phyloP scores from a whole-genome alignment of 1,140 invertebrate species.

The Aphidius ervi region DNA sequence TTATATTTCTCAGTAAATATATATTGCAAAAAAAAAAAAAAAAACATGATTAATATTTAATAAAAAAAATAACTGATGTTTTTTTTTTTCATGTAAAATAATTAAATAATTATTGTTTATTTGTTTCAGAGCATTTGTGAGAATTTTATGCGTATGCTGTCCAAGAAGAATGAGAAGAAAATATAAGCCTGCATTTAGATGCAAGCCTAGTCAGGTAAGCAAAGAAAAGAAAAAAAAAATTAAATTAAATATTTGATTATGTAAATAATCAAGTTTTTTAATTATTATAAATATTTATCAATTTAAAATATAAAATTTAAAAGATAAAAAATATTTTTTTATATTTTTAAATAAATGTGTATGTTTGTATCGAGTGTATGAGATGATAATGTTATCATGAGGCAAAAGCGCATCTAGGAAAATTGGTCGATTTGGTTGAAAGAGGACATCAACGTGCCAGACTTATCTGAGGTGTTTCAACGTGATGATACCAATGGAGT shows the following conservation, averaged over 20 bases:
- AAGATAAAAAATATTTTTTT: no score
- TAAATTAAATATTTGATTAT: background rate
- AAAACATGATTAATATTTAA: no score
- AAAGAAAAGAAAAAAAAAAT: constrained; percentile 6
- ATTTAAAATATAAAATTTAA: background rate
- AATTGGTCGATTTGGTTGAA: constrained; percentile 18
- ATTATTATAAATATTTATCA: background rate
- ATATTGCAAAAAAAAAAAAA: no score
- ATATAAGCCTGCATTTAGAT: constrained; percentile 73
- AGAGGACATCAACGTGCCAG: background rate
- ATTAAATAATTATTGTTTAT: constrained; percentile 19
- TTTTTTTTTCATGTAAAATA: no score
- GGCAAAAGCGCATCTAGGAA: constrained; percentile 12
- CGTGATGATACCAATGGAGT: background rate
- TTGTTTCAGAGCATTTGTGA: constrained; percentile 72
- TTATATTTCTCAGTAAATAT: no score
- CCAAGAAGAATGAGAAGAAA: constrained; percentile 68
- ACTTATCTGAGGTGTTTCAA: constrained; percentile 2
- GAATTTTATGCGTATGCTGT: constrained; percentile 77
- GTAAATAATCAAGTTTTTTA: no score
- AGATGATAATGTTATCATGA: constrained; percentile 21
- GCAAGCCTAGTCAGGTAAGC: constrained; percentile 75
- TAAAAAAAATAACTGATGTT: no score
- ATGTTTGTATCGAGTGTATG: constrained; percentile 3
- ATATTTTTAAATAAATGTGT: constrained; percentile 9